Evolutionary conservation across 2,113 vertebrate species (phyloP).

Genomic region (Xenus cinereus): DNA sequence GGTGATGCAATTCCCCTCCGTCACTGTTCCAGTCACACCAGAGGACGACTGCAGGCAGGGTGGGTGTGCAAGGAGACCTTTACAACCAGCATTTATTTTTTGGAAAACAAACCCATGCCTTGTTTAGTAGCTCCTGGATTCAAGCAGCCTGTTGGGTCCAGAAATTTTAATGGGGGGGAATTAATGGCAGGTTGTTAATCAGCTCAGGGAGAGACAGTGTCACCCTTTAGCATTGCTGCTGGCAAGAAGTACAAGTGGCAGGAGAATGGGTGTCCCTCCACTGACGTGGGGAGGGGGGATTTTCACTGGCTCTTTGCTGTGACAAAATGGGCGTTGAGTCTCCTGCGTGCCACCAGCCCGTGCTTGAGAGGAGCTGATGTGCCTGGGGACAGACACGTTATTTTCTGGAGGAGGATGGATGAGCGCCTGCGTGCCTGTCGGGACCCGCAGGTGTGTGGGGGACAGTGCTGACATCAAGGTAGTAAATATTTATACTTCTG

Average conservation of each 20-base stretch:
- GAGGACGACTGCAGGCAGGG: rapidly evolving
- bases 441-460: background rate
- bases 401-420: background rate
- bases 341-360: rapidly evolving
- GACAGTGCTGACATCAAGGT: background rate
- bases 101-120: rapidly evolving
- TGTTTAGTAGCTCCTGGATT: background rate
- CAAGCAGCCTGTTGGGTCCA: background rate
- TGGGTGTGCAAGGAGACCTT: background rate
- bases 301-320: background rate
- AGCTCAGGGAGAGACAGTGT: rapidly evolving
- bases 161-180: background rate
- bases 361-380: rapidly evolving
- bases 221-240: background rate
- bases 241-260: background rate
- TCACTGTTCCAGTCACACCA: rapidly evolving
- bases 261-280: background rate
- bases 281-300: rapidly evolving
- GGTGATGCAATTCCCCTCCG: background rate
- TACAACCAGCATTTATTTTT: background rate
- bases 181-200: background rate
- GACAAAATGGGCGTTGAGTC: background rate
- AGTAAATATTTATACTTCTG: background rate
- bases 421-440: rapidly evolving
- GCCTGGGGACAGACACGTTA: background rate